Percentiles rank a stretch among this genome's conserved stretches.
Evolutionary conservation across 2,113 vertebrate species (phyloP).

Genomic region (Grallaria varia): DNA sequence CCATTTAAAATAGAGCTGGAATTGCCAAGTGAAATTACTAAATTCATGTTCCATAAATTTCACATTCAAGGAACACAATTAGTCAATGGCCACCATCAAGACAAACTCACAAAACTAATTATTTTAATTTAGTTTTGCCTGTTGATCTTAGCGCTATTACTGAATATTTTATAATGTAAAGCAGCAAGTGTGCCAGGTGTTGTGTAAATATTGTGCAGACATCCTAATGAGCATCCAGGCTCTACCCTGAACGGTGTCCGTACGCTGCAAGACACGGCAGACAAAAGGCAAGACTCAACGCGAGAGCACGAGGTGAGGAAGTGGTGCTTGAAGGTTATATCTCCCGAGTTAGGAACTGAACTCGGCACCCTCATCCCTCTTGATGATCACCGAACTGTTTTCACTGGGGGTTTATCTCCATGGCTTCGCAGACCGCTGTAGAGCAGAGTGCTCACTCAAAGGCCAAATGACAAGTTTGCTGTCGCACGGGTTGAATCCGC

Average conservation of each 20-base stretch:
- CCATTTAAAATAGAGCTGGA: background rate
- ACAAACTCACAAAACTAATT: background rate
- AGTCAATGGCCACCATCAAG: background rate
- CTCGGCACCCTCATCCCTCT: accelerated
- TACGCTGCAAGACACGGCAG: background rate
- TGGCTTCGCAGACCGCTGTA: accelerated
- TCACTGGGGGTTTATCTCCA: background rate
- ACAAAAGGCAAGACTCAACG: background rate
- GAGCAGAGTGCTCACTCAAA: accelerated
- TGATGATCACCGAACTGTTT: background rate
- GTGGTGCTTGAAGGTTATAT: background rate
- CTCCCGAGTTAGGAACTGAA: background rate
- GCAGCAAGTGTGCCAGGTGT: background rate
- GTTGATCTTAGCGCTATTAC: background rate
- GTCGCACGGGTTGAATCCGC: accelerated
- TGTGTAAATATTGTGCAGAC: background rate
- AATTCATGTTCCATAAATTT: background rate
- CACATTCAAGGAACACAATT: background rate
- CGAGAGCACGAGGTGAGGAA: background rate
- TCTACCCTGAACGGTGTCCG: background rate
- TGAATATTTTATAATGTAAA: background rate
- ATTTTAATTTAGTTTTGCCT: background rate
- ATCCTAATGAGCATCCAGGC: background rate
- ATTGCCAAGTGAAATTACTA: background rate
- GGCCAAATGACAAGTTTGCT: accelerated